Evolutionary conservation across 2,797 vertebrate species (phyloP).

Genomic region (Pipistrellus kuhlii): DNA sequence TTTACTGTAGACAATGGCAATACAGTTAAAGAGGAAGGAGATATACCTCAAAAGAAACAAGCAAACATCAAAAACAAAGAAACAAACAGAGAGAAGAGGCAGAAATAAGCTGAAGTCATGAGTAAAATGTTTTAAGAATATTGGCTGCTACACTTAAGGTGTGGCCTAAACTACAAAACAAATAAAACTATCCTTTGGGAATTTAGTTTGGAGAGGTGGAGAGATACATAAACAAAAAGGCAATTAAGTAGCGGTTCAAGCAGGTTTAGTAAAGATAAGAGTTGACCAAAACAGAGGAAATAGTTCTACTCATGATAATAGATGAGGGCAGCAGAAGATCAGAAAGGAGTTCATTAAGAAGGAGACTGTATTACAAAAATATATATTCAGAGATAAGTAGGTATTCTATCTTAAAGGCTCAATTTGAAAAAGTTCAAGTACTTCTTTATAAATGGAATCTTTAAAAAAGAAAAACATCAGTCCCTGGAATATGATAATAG

Average conservation of each 20-base stretch:
- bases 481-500: not conserved
- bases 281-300: not conserved
- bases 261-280: not conserved
- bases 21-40: not conserved
- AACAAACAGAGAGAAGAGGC: not conserved
- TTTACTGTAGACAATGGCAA: not conserved
- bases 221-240: not conserved
- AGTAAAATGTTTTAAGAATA: not conserved
- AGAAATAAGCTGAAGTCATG: not conserved
- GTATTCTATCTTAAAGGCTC: not conserved
- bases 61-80: not conserved
- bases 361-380: not conserved
- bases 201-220: not conserved
- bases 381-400: not conserved
- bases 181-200: not conserved
- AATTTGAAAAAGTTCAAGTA: not conserved
- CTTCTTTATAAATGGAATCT: not conserved
- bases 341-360: not conserved
- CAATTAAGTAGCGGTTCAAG: not conserved
- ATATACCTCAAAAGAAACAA: not conserved
- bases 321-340: not conserved
- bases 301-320: not conserved
- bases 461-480: not conserved
- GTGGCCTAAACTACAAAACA: not conserved
- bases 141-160: not conserved